These are phyloP conservation scores for Adelosebastes latens DNA, from an alignment of 2,797 vertebrate species.

Conservation along the genomic window DNA sequence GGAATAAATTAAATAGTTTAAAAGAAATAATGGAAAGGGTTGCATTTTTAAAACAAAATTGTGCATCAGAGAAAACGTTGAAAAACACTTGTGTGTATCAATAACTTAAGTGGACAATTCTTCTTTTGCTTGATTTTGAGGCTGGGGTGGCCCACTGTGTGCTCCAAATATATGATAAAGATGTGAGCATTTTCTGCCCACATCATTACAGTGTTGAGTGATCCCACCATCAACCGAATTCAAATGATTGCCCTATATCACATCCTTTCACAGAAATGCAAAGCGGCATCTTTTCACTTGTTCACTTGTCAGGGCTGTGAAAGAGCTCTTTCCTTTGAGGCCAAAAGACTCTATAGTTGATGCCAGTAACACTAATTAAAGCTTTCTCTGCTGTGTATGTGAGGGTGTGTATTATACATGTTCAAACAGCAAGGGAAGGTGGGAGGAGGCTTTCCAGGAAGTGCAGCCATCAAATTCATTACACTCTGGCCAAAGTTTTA, in stretches of 20 bases:
- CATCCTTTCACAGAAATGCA: slow-evolving; percentile 18
- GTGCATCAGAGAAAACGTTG: background rate
- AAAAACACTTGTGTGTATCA: background rate
- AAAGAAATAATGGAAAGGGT: background rate
- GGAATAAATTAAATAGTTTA: background rate
- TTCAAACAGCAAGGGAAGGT: slow-evolving; percentile 33
- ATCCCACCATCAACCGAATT: slow-evolving; percentile 23
- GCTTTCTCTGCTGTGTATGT: slow-evolving; percentile 8
- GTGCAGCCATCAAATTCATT: slow-evolving; percentile 36
- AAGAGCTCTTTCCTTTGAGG: slow-evolving; percentile 9
- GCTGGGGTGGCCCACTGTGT: background rate
- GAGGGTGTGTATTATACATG: background rate
- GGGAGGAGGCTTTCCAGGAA: slow-evolving; percentile 25
- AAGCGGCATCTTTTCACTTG: slow-evolving; percentile 1
- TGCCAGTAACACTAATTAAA: slow-evolving; percentile 62
- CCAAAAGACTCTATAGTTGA: background rate
- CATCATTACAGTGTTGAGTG: slow-evolving; percentile 21
- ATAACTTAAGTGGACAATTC: background rate
- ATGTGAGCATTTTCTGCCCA: background rate
- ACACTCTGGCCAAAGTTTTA: slow-evolving; percentile 37
- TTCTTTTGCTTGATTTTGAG: background rate
- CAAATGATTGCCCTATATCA: slow-evolving; percentile 6
- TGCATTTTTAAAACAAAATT: background rate
- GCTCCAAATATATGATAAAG: slow-evolving; percentile 3
- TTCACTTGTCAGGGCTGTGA: background rate